These are phyloP conservation scores for Pristionchus fissidentatus DNA, from an alignment of 2,888 invertebrate species.

Conservation along the genomic window DNA sequence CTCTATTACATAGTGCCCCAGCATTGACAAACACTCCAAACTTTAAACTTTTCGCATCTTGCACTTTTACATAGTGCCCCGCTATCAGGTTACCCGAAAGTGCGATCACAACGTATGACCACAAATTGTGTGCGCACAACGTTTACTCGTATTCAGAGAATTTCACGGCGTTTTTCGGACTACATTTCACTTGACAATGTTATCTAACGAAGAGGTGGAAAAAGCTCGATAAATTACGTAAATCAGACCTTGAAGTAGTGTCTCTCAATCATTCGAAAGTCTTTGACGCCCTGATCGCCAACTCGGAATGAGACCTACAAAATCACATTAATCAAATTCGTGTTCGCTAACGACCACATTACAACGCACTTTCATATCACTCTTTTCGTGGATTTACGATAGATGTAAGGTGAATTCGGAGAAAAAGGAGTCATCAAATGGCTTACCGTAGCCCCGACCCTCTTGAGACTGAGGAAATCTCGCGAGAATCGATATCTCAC, in stretches of 20 bases:
- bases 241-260: conserved; percentile 83
- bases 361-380: neutral
- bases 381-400: too few species aligned
- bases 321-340: neutral
- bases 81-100: too few species aligned
- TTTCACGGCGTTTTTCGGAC: conserved; percentile 19
- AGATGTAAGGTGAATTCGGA: neutral
- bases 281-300: conserved; percentile 89
- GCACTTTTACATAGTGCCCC: too few species aligned
- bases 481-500: conserved; percentile 99
- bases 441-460: conserved; percentile 47
- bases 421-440: neutral
- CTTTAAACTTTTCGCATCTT: too few species aligned
- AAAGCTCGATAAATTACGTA: neutral
- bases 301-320: conserved; percentile 96
- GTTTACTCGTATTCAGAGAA: neutral
- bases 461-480: conserved; percentile 83
- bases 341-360: neutral
- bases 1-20: too few species aligned
- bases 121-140: neutral
- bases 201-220: neutral
- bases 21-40: conserved; percentile 46
- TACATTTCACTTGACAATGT: conserved; percentile 1
- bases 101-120: neutral
- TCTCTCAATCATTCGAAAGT: conserved; percentile 97